Percentiles rank a stretch among this genome's conserved stretches.
phyloP scores from a whole-genome alignment of 2,797 vertebrate genomes.

The Rhabdomys pumilio region DNA sequence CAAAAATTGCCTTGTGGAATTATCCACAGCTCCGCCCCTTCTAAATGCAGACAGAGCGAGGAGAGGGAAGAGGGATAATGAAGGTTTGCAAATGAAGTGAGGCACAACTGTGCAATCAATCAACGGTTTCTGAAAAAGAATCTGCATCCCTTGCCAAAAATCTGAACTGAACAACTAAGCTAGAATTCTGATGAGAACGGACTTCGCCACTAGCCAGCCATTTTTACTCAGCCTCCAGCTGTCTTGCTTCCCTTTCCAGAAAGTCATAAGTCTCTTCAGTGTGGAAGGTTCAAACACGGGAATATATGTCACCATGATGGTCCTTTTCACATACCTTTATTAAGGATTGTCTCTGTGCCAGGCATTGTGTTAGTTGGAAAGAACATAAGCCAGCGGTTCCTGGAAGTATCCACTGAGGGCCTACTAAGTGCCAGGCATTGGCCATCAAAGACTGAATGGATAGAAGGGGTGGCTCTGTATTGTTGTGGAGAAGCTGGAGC shows the following conservation, averaged over 20 bases:
- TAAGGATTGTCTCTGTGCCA: slow-evolving; percentile 3
- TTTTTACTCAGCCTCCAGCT: slow-evolving; percentile 87
- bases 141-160: slow-evolving; percentile 87
- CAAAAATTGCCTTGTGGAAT: slow-evolving; percentile 84
- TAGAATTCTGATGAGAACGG: slow-evolving; percentile 88
- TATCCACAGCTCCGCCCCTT: slow-evolving; percentile 80
- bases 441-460: background rate
- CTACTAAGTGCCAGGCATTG: slow-evolving; percentile 35
- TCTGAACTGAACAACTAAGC: slow-evolving; percentile 86
- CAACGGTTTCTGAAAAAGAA: slow-evolving; percentile 88
- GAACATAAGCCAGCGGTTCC: background rate
- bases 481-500: background rate
- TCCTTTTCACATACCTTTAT: slow-evolving; percentile 41
- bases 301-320: slow-evolving; percentile 59
- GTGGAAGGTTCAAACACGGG: slow-evolving; percentile 70
- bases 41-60: slow-evolving; percentile 83
- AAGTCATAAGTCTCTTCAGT: slow-evolving; percentile 72
- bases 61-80: slow-evolving; percentile 86
- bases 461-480: background rate
- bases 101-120: slow-evolving; percentile 87
- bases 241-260: slow-evolving; percentile 80
- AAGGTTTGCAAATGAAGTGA: slow-evolving; percentile 87
- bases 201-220: slow-evolving; percentile 87
- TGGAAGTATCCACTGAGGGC: background rate
- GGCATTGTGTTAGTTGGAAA: background rate